These are phyloP conservation scores for Coregonus sp. DNA, from an alignment of 2,797 vertebrate genomes.

Conservation along the genomic window DNA sequence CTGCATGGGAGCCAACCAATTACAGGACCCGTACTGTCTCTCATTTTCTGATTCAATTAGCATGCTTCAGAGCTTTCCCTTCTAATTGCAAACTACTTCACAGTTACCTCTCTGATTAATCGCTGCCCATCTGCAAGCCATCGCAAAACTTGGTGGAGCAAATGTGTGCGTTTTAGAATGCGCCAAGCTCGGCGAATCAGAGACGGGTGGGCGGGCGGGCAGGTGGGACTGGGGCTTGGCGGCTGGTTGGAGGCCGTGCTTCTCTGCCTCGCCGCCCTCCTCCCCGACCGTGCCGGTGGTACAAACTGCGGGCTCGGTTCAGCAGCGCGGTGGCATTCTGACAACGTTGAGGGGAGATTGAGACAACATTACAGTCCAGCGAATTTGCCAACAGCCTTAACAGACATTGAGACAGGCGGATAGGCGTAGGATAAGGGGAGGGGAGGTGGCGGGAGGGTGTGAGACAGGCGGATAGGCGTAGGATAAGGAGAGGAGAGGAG, in stretches of 20 bases:
- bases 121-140: slow-evolving; percentile 98
- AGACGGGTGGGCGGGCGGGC: slow-evolving; percentile 63
- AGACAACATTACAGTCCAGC: neutral
- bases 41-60: slow-evolving; percentile 99
- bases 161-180: slow-evolving; percentile 92
- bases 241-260: slow-evolving; percentile 22
- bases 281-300: neutral
- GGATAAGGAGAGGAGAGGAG: neutral
- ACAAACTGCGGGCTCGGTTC: neutral
- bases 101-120: slow-evolving; percentile 99
- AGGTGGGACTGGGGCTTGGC: slow-evolving; percentile 13
- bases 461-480: neutral
- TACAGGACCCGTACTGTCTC: slow-evolving; percentile 90
- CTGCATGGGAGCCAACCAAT: slow-evolving; percentile 98
- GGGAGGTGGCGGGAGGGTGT: neutral
- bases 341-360: slow-evolving; percentile 12
- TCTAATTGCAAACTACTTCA: slow-evolving; percentile 99
- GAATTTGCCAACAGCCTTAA: neutral
- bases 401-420: neutral
- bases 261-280: neutral
- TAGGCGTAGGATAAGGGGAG: no score
- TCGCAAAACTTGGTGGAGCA: slow-evolving; percentile 94
- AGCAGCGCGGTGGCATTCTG: neutral
- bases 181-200: slow-evolving; percentile 81
- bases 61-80: slow-evolving; percentile 99